These are phyloP conservation scores for Balaeniceps rex DNA, from an alignment of 2,113 vertebrate genomes.

Conservation along the genomic window DNA sequence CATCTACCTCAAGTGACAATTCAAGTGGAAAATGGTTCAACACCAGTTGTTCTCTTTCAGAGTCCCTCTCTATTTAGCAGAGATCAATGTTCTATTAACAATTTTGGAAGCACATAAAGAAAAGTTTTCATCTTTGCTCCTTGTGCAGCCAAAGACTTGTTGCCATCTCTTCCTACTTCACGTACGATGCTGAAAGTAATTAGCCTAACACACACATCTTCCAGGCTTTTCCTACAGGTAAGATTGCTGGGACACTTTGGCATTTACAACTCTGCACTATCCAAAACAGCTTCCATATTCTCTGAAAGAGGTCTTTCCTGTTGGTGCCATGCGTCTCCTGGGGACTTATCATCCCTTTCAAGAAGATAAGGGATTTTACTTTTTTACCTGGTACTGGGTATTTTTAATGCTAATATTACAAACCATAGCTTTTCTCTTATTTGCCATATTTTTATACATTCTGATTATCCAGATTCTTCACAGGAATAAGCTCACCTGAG, in stretches of 20 bases:
- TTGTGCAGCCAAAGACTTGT: background rate
- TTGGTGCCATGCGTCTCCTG: background rate
- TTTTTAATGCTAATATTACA: background rate
- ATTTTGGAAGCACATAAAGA: background rate
- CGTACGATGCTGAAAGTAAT: background rate
- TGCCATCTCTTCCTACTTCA: background rate
- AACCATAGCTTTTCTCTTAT: background rate
- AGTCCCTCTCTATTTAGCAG: background rate
- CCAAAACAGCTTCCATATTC: background rate
- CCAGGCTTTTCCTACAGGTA: background rate
- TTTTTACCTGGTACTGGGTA: background rate
- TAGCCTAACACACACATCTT: background rate
- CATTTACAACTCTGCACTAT: background rate
- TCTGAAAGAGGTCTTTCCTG: background rate
- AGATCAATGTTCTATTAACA: background rate
- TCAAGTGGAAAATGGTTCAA: background rate
- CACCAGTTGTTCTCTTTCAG: background rate
- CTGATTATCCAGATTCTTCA: background rate
- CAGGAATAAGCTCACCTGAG: background rate
- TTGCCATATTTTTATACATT: background rate
- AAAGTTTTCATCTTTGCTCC: background rate
- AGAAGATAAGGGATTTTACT: background rate
- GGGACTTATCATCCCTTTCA: background rate
- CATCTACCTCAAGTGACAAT: background rate
- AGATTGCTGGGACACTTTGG: background rate